These are phyloP conservation scores for Mantis religiosa DNA, from an alignment of 2,888 invertebrate species.

Conservation along the genomic window DNA sequence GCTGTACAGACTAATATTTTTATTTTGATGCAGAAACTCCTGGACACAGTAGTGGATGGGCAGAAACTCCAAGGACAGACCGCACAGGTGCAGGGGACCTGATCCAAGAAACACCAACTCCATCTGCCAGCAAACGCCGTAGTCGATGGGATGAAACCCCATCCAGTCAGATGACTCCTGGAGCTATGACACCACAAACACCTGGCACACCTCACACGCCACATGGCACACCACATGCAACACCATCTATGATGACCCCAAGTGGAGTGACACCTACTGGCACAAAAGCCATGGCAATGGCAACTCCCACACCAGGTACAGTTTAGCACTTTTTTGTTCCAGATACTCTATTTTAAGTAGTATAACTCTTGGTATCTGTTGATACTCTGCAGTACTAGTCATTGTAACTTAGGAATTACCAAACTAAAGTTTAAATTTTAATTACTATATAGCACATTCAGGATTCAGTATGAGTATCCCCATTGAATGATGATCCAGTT, in stretches of 20 bases:
- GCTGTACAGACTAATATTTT: constrained; percentile 11
- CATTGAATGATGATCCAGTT: too few species aligned
- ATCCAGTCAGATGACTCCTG: constrained; percentile 49
- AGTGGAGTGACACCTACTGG: constrained; percentile 84
- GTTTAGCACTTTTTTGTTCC: not conserved
- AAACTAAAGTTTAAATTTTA: too few species aligned
- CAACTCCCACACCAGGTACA: constrained; percentile 86
- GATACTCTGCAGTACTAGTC: too few species aligned
- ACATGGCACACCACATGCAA: constrained; percentile 67
- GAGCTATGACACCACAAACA: constrained; percentile 46
- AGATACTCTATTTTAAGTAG: too few species aligned
- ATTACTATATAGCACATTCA: too few species aligned
- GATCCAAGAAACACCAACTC: constrained; percentile 89
- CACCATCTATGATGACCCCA: constrained; percentile 67
- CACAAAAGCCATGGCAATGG: constrained; percentile 96
- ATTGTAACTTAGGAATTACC: too few species aligned
- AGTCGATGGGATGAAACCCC: constrained; percentile 99
- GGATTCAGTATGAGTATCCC: too few species aligned
- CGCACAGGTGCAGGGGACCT: constrained; percentile 66
- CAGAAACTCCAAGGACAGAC: constrained; percentile 96
- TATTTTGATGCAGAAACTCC: constrained; percentile 70
- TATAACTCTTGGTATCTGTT: too few species aligned
- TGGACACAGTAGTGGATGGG: constrained; percentile 96
- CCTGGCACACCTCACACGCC: constrained; percentile 68
- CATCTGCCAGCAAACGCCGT: constrained; percentile 88